Percentiles rank a stretch among this genome's conserved stretches.
Conservation (phyloP, 1,140 invertebrate species). For the Tachypleus tridentatus region DNA sequence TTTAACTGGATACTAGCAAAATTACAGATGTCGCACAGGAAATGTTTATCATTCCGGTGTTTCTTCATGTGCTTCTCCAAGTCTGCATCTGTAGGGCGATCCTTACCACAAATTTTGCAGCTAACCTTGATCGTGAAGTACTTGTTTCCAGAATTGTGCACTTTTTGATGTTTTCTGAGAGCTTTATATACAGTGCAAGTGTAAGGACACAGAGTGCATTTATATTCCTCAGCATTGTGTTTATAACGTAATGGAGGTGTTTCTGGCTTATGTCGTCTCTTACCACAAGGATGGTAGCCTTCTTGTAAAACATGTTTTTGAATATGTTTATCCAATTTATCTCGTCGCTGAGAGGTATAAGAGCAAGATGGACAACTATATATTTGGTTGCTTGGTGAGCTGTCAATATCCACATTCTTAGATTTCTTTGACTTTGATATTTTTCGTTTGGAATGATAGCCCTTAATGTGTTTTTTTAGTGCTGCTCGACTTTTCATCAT, state of each 20-base stretch:
- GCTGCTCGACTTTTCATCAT: constrained; percentile 23
- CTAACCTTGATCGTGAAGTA: constrained; percentile 33
- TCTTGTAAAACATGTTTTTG: constrained; percentile 27
- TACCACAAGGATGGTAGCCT: constrained; percentile 29
- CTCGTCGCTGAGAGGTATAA: constrained; percentile 24
- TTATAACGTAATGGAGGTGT: constrained; percentile 27
- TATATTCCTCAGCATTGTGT: constrained; percentile 39
- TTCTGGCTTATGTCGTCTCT: constrained; percentile 27
- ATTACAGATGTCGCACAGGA: constrained; percentile 45
- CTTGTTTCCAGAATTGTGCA: constrained; percentile 20
- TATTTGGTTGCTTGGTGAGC: constrained; percentile 6
- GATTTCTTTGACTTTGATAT: constrained; percentile 17
- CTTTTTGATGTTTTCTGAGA: constrained; percentile 40
- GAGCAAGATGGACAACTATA: constrained; percentile 27
- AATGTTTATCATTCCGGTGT: constrained; percentile 42
- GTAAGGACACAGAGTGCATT: constrained; percentile 42
- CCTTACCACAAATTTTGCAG: constrained; percentile 46
- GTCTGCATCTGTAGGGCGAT: constrained; percentile 40
- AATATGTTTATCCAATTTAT: constrained; percentile 29
- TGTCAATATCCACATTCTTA: constrained; percentile 5
- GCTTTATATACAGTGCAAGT: constrained; percentile 46
- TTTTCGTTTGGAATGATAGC: constrained; percentile 19
- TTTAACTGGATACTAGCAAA: constrained; percentile 45
- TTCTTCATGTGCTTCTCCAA: constrained; percentile 43
- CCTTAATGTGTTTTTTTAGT: constrained; percentile 26